Evolutionary conservation across 2,113 vertebrate species (phyloP).

Genomic region (Chascanopsetta lugubris): DNA sequence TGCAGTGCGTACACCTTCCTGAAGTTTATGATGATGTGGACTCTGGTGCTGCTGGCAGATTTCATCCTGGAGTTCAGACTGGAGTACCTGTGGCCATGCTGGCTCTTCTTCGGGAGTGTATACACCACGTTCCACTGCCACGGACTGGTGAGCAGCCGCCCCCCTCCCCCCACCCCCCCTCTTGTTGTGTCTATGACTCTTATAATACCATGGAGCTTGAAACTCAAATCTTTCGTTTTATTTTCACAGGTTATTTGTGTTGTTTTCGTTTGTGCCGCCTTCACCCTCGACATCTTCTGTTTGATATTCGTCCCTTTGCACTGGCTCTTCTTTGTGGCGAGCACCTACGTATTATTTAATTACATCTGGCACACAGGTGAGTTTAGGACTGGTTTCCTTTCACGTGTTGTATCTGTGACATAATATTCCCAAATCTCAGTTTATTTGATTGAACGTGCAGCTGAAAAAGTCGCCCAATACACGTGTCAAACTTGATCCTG

Average conservation of each 20-base stretch:
- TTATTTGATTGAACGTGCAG: neutral
- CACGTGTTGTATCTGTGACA: neutral
- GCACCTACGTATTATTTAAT: conserved; percentile 85
- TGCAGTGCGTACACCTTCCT: conserved; percentile 83
- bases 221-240: conserved; percentile 17
- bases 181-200: too few relatives aligned
- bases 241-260: conserved; percentile 82
- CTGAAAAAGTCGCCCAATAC: too few relatives aligned
- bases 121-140: conserved; percentile 87
- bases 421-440: neutral
- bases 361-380: conserved; percentile 88
- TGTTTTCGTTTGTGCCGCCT: conserved; percentile 84
- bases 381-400: conserved; percentile 16
- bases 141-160: conserved; percentile 77
- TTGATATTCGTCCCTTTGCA: conserved; percentile 85
- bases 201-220: neutral
- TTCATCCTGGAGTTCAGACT: conserved; percentile 84
- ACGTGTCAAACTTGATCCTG: too few relatives aligned
- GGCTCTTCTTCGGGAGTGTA: conserved; percentile 85
- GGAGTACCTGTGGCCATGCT: conserved; percentile 87
- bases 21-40: conserved; percentile 84
- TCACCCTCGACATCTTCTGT: conserved; percentile 85
- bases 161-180: neutral
- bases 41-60: conserved; percentile 83
- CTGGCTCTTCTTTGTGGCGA: conserved; percentile 86